Evolutionary conservation across 2,797 vertebrate genomes (phyloP).

Genomic region (Cirrhinus molitorella): DNA sequence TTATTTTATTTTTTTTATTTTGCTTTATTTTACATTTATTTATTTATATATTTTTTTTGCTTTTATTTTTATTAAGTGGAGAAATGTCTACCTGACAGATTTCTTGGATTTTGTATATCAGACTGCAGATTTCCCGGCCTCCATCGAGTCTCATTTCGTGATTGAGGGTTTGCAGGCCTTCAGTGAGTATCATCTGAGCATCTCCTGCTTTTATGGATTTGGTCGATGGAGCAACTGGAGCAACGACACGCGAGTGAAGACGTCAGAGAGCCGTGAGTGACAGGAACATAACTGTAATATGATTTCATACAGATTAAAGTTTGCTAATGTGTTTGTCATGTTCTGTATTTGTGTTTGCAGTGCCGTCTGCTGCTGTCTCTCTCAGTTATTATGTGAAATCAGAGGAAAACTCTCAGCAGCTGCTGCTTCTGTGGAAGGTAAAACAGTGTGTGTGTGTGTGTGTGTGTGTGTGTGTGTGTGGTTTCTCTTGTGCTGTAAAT

Average conservation of each 20-base stretch:
- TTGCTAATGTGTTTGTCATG: background rate
- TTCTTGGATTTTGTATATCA: background rate
- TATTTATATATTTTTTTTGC: too few relatives aligned
- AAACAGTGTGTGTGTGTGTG: background rate
- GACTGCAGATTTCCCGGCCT: background rate
- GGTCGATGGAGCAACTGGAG: conserved; percentile 55
- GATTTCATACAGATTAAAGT: background rate
- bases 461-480: background rate
- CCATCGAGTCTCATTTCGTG: background rate
- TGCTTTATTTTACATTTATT: too few relatives aligned
- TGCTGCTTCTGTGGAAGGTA: conserved; percentile 64
- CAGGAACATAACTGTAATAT: background rate
- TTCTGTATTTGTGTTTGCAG: conserved; percentile 38
- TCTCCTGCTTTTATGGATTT: conserved; percentile 29
- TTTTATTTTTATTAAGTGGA: background rate
- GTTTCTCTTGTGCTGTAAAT: background rate
- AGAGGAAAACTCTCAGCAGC: background rate
- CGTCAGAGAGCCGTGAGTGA: conserved; percentile 54
- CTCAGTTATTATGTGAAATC: conserved; percentile 52
- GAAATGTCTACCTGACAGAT: background rate
- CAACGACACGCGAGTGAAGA: conserved; percentile 8
- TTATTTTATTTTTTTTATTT: too few relatives aligned
- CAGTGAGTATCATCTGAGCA: conserved; percentile 51
- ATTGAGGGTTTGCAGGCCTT: conserved; percentile 52
- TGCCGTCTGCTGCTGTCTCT: conserved; percentile 47